Evolutionary conservation across 2,797 vertebrate species (phyloP).

Genomic region (Cryptoblepharus egeriae): DNA sequence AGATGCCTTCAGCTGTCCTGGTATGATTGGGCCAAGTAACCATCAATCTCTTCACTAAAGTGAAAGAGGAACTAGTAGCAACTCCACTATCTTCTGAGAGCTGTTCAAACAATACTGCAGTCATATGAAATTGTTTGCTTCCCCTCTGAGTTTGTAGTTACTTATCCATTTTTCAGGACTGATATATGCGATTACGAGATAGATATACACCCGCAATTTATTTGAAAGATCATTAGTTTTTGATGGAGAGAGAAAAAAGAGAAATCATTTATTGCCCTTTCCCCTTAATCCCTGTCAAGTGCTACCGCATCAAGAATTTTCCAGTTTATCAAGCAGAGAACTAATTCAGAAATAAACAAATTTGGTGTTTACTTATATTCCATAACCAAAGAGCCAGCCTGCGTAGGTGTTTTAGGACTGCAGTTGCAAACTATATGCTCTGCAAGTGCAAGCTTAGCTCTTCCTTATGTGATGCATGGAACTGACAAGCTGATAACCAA

Average conservation of each 20-base stretch:
- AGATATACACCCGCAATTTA: background rate
- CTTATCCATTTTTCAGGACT: slow-evolving; percentile 24
- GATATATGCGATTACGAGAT: no score
- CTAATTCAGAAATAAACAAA: slow-evolving; percentile 43
- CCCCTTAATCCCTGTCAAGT: slow-evolving; percentile 18
- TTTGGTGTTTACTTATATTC: slow-evolving; percentile 42
- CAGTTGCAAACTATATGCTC: background rate
- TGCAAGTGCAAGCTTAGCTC: fast-evolving
- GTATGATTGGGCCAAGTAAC: background rate
- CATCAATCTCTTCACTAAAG: background rate
- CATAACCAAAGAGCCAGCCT: slow-evolving; percentile 13
- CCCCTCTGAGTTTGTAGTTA: background rate
- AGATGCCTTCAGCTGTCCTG: slow-evolving; percentile 3
- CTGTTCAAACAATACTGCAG: background rate
- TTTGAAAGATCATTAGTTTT: slow-evolving; percentile 15
- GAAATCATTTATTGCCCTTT: slow-evolving; percentile 18
- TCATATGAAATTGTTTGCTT: slow-evolving; percentile 3
- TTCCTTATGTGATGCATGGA: background rate
- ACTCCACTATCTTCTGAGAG: background rate
- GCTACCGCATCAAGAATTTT: slow-evolving; percentile 20
- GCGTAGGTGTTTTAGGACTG: background rate
- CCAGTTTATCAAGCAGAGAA: slow-evolving; percentile 17
- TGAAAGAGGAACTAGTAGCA: background rate
- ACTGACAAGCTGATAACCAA: no score
- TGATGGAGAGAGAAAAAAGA: background rate